Evolutionary conservation across 2,797 vertebrate species (phyloP), one percentile per base, ranked within the genome.

Genomic region (Bovichtus variegatus): DNA sequence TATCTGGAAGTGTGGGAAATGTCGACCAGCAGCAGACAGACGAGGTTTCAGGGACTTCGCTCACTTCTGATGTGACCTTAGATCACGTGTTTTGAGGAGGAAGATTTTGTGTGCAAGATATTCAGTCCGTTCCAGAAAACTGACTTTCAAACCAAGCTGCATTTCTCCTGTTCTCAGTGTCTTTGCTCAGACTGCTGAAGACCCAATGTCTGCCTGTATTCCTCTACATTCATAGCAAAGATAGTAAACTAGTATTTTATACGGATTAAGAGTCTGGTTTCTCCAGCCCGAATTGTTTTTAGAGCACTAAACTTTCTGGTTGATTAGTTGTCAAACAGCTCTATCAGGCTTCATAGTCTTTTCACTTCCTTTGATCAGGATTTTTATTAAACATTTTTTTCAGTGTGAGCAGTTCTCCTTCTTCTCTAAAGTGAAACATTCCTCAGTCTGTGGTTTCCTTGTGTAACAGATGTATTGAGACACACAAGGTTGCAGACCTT

Each of bases 1-100:
- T 86, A 53, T 83, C 64, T 76, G 44, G 62, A 66, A 60, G 76
- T 74, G 58, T 81, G 67, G 70, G 74, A 82, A 70, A 31, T 49
- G 60, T 76, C 43, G 62, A 71, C 77, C 58, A 71, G 41, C 65
- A 76, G 78, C 66, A 50, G 23, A 40, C 50, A 21, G 43, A 0
- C 34, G 5, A 12, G 1, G 46, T 36, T 60, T 64, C 58, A 72
- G 34, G 8, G 25, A 62, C 55, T 55, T 66, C 2, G 2, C 36
- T 78, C 44, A 67, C 25, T 25, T 43, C 44, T 15, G 9, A 55
- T n/a, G 9, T 29, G 23, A 25, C 15, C 41, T 15, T 4, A 38
- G 6, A 27, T 43, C 10, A 18, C 1, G 11, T 50, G 13, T 47
- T 61, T 51, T 23, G n/a, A 44, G 51, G 46, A 2, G 5, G 19